A percentile compares a stretch with the other conserved stretches of the same genome.
These are phyloP conservation scores for Anastrepha obliqua DNA, from an alignment of 1,140 invertebrate species.

Conservation along the genomic window DNA sequence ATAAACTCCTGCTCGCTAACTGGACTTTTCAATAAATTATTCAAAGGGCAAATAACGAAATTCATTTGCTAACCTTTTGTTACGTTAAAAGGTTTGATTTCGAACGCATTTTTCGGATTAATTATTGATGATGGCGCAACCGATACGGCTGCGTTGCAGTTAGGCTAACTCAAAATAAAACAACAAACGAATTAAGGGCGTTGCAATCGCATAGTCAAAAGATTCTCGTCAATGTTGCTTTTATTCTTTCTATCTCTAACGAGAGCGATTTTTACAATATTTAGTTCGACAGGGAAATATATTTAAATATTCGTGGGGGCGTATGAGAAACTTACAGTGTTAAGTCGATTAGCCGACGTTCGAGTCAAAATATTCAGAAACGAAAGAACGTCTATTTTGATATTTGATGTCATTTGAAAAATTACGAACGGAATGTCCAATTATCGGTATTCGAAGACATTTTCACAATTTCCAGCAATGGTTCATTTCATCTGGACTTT, in stretches of 20 bases:
- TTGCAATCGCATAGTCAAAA: slow-evolving; percentile 30
- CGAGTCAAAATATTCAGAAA: too few relatives aligned
- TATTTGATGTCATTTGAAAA: too few relatives aligned
- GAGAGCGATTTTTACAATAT: background rate
- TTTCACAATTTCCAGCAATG: too few relatives aligned
- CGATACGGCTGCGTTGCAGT: slow-evolving; percentile 40
- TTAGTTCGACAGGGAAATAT: background rate
- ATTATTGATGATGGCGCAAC: slow-evolving; percentile 53
- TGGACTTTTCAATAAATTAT: slow-evolving; percentile 54
- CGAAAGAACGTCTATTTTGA: too few relatives aligned
- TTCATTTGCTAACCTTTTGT: slow-evolving; percentile 54
- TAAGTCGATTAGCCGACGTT: background rate
- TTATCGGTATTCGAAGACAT: too few relatives aligned
- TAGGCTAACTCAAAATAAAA: slow-evolving; percentile 19
- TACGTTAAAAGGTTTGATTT: slow-evolving; percentile 54
- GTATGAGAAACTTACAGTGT: background rate
- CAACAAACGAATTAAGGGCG: slow-evolving; percentile 33
- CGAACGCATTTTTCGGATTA: slow-evolving; percentile 52
- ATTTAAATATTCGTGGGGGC: background rate
- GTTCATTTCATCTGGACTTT: too few relatives aligned
- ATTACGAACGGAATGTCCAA: too few relatives aligned
- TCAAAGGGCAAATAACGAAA: slow-evolving; percentile 54
- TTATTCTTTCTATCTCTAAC: slow-evolving; percentile 20
- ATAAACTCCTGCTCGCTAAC: background rate
- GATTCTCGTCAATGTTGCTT: slow-evolving; percentile 39